These are phyloP conservation scores for Lytechinus pictus DNA, from an alignment of 35 echinoderm and acorn worm species.

Conservation along the genomic window DNA sequence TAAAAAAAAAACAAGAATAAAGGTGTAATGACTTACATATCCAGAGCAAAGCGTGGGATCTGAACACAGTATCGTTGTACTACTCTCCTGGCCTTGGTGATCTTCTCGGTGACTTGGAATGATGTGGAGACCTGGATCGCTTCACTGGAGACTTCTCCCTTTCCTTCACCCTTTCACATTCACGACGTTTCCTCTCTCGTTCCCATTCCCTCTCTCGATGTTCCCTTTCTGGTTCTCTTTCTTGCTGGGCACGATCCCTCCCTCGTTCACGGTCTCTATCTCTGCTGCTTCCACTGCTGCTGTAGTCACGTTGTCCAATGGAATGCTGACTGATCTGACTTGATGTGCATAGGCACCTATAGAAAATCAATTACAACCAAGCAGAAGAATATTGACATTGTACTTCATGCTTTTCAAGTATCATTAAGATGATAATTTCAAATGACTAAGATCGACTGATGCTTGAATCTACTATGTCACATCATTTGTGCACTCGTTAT, in stretches of 20 bases:
- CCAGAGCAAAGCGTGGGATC: constrained; percentile 80
- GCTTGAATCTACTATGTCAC: too few species aligned
- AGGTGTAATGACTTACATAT: constrained; percentile 74
- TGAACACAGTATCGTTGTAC: constrained; percentile 91
- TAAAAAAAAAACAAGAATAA: not conserved
- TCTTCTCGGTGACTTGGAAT: constrained; percentile 78
- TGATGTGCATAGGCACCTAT: constrained; percentile 26
- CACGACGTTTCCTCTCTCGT: constrained; percentile 68
- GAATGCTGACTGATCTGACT: not conserved
- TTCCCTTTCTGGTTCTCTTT: constrained; percentile 72
- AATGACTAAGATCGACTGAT: too few species aligned
- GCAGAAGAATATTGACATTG: too few species aligned
- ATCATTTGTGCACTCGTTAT: too few species aligned
- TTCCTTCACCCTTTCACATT: constrained; percentile 15
- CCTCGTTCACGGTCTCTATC: constrained; percentile 75
- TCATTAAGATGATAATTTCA: too few species aligned
- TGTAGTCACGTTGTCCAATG: constrained; percentile 42
- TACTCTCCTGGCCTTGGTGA: constrained; percentile 66
- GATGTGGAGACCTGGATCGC: constrained; percentile 74
- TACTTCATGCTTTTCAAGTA: too few species aligned
- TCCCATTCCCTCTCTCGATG: constrained; percentile 76
- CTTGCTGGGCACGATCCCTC: constrained; percentile 57
- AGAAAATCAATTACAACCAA: not conserved
- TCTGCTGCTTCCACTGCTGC: constrained; percentile 28
- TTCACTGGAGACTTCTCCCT: constrained; percentile 74